phyloP scores from a whole-genome alignment of 2,113 vertebrate species.

The Microtus oregoni region DNA sequence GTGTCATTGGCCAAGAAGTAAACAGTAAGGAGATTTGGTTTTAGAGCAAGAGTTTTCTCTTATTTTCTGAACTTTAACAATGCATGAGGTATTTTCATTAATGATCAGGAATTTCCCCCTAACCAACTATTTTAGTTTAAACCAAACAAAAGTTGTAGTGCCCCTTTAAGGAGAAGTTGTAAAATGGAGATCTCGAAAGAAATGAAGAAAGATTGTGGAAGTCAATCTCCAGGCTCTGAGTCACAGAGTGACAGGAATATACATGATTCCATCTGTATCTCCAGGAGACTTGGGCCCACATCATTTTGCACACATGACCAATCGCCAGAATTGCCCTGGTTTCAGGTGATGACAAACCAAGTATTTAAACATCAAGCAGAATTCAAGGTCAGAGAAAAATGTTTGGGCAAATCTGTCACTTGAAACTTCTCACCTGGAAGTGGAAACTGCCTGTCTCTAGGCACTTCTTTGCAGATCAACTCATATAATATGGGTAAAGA shows the following conservation, averaged over 20 bases:
- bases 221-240: neutral
- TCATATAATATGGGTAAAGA: too few relatives aligned
- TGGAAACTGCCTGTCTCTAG: too few relatives aligned
- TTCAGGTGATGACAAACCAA: neutral
- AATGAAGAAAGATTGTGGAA: neutral
- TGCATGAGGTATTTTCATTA: neutral
- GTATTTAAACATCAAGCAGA: too few relatives aligned
- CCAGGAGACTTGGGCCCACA: neutral
- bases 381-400: too few relatives aligned
- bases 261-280: neutral
- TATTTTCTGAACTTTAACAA: slow-evolving; percentile 44
- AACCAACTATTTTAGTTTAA: slow-evolving; percentile 22
- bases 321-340: neutral
- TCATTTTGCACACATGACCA: neutral
- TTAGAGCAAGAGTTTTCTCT: neutral
- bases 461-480: too few relatives aligned
- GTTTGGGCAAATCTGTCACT: too few relatives aligned
- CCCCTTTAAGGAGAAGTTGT: neutral
- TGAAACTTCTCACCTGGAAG: too few relatives aligned
- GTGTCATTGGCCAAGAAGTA: neutral
- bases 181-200: neutral
- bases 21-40: neutral
- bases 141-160: slow-evolving; percentile 10
- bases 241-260: neutral
- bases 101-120: neutral